Evolutionary conservation across 92 coral and sea anemone species (phyloP), one percentile per base, ranked within the genome.

Genomic region (Hydrozoanthus gracilis): DNA sequence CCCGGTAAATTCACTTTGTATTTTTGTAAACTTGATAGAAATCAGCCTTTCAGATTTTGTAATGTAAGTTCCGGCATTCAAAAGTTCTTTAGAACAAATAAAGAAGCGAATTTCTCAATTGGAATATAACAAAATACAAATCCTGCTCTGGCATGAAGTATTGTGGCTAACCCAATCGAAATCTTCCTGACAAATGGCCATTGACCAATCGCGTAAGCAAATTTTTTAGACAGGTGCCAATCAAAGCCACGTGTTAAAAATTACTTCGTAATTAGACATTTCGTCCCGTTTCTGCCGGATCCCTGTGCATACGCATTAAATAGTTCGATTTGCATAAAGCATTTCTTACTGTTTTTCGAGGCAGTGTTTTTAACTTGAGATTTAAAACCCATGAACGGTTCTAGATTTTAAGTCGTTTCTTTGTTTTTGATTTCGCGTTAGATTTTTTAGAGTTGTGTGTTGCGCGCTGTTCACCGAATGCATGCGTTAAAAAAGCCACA

Each of bases 241-340:
- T 94, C 98, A 94, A 74, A 71, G 94, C 91, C 98, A 94, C 98
- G 98, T 94, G 98, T 94, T 92, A 49, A 90, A 91, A 92, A 92
- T 92, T 94, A 94, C 98, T 60, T 89, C 98, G 98, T 90, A 94
- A 94, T 91, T 92, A 92, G 93, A 88, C 95, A 79, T 86, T 88
- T 83, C 93, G 92, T 90, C 90, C 93, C 92, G 97, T 92, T 88
- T 88, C 94, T 82, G 92, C 93, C 95, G 98, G 94, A 94, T 92
- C 87, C 87, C 79, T 65, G 82, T 87, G 87, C 80, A 86, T 91
- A 91, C 88, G 98, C 94, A 87, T 91, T 92, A 68, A 93, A 94
- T 88, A 92, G 89, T 87, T 83, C 88, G 88, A 73, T 88, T 88
- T 88, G 92, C 90, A 92, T 87, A 92, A 94, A 91, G 91, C 76